Evolutionary conservation across 2,113 vertebrate genomes (phyloP).

Genomic region (Ailurus styani): DNA sequence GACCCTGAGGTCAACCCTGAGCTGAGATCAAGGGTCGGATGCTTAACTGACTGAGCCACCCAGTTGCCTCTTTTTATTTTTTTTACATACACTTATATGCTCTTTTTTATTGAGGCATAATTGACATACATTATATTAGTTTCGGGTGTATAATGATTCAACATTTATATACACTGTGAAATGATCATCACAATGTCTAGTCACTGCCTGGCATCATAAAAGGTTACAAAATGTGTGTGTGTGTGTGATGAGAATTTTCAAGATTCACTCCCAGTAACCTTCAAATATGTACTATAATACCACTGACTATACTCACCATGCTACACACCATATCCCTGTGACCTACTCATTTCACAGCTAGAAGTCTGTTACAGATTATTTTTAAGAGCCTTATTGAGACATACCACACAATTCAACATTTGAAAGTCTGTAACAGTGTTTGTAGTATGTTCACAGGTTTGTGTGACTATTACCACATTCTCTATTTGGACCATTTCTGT

Average conservation of each 20-base stretch:
- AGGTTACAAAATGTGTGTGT: not conserved
- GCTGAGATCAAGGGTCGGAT: not conserved
- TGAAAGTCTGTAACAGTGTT: not conserved
- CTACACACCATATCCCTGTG: not conserved
- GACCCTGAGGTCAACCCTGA: not conserved
- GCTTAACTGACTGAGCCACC: not conserved
- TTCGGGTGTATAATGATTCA: not conserved
- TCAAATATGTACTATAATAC: not conserved
- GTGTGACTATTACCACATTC: not conserved
- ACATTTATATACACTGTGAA: not conserved
- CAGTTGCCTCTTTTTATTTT: not conserved
- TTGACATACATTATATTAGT: not conserved
- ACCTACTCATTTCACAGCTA: not conserved
- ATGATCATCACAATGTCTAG: not conserved
- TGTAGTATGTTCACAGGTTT: not conserved
- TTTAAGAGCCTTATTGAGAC: not conserved
- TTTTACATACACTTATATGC: not conserved
- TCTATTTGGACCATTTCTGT: not conserved
- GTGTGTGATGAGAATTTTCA: not conserved
- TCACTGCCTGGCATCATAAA: not conserved
- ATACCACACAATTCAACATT: not conserved
- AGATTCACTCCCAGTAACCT: not conserved
- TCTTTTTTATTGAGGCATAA: not conserved
- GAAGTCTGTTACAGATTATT: not conserved
- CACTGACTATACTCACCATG: not conserved